Conservation (phyloP, 64 coral and sea anemone genomes). For the Trachythela sp. region DNA sequence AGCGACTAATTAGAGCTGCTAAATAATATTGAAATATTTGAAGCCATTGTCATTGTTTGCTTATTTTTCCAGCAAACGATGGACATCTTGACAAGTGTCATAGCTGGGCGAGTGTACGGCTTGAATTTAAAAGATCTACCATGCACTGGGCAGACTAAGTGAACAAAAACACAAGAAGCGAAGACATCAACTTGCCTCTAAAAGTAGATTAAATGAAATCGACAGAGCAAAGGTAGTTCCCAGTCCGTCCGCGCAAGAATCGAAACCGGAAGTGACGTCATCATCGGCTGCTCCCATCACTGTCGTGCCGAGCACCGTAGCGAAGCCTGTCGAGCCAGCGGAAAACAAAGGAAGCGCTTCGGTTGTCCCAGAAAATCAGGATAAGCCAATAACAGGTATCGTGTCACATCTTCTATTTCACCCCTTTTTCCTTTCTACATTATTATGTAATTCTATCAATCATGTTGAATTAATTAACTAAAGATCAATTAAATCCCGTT, state of each 20-base stretch:
- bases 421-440: background rate
- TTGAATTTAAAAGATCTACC: conserved; percentile 82
- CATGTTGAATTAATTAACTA: too few species aligned
- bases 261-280: background rate
- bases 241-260: background rate
- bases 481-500: too few species aligned
- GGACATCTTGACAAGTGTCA: conserved; percentile 78
- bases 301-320: background rate
- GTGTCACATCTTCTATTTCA: background rate
- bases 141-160: conserved; percentile 76
- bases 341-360: background rate
- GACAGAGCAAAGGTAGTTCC: background rate
- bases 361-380: background rate
- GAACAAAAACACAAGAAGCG: conserved; percentile 85
- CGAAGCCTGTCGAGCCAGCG: background rate
- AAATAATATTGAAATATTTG: too few species aligned
- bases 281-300: background rate
- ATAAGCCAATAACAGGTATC: background rate
- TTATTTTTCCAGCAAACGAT: conserved; percentile 63
- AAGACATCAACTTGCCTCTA: background rate
- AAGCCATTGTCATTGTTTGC: background rate
- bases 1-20: too few species aligned
- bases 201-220: background rate
- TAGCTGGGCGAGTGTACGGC: conserved; percentile 74
- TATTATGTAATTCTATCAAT: background rate